Evolutionary conservation across 1,140 invertebrate species (phyloP).

Genomic region (Lepidostoma basale): DNA sequence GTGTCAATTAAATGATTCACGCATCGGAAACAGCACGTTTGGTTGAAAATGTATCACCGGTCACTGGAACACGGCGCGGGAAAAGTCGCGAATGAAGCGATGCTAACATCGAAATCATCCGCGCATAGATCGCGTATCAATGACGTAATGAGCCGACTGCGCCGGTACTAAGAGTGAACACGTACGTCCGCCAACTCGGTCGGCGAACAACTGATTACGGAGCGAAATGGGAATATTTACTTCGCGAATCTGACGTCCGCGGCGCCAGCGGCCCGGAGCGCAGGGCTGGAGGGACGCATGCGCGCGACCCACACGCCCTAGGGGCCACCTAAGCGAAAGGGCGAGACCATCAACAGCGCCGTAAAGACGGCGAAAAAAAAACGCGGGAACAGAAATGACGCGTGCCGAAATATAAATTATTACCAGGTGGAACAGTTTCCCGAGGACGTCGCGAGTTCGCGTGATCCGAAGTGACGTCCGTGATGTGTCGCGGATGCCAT

Average conservation of each 20-base stretch:
- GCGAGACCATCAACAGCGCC: too few species aligned
- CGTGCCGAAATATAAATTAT: not conserved
- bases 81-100: not conserved
- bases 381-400: not conserved
- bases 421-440: too few species aligned
- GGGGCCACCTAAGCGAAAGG: not conserved
- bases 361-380: too few species aligned
- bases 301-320: constrained; percentile 11
- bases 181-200: constrained; percentile 4
- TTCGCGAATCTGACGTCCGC: constrained; percentile 6
- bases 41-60: not conserved
- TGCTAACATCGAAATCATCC: not conserved
- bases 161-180: not conserved
- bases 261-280: not conserved
- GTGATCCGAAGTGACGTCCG: constrained; percentile 15
- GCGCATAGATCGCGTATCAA: constrained; percentile 21
- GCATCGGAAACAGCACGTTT: not conserved
- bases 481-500: not conserved
- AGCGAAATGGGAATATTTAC: constrained; percentile 7
- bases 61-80: not conserved
- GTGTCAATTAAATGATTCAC: not conserved
- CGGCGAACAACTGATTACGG: constrained; percentile 25
- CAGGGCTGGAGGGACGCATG: not conserved
- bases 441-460: not conserved
- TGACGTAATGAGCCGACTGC: constrained; percentile 3